These are phyloP conservation scores for Penaeus chinensis DNA, from an alignment of 1,140 invertebrate genomes.

Conservation along the genomic window DNA sequence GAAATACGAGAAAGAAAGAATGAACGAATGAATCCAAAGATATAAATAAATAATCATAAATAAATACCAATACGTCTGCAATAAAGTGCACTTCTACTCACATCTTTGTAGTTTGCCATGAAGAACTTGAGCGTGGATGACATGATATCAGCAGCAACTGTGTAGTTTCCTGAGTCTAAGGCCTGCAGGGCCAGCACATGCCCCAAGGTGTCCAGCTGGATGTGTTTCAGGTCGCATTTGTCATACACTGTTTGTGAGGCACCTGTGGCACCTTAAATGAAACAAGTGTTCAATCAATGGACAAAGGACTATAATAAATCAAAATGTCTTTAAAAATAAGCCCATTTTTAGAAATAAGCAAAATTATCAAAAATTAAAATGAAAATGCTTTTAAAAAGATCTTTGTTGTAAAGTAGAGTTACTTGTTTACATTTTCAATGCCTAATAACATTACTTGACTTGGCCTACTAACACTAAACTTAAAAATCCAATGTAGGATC, in stretches of 20 bases:
- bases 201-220: slow-evolving; percentile 92
- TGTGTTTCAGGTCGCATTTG: slow-evolving; percentile 89
- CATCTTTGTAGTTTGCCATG: slow-evolving; percentile 86
- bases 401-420: not conserved
- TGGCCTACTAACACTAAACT: not conserved
- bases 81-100: slow-evolving; percentile 69
- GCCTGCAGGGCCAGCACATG: slow-evolving; percentile 83
- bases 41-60: not conserved
- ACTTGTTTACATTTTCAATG: not conserved
- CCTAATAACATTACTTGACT: not conserved
- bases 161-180: slow-evolving; percentile 77
- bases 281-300: not conserved
- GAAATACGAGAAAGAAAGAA: slow-evolving; percentile 46
- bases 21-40: not conserved
- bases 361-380: not conserved
- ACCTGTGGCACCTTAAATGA: slow-evolving; percentile 39
- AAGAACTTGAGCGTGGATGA: slow-evolving; percentile 86
- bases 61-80: not conserved
- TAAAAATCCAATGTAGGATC: not conserved
- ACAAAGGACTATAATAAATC: no score
- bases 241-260: slow-evolving; percentile 72
- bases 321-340: not conserved
- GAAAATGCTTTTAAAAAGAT: not conserved
- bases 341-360: not conserved
- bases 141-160: slow-evolving; percentile 75